These are phyloP conservation scores for Trididemnum nubilum DNA, from an alignment of 23 tunicate species.

Conservation along the genomic window DNA sequence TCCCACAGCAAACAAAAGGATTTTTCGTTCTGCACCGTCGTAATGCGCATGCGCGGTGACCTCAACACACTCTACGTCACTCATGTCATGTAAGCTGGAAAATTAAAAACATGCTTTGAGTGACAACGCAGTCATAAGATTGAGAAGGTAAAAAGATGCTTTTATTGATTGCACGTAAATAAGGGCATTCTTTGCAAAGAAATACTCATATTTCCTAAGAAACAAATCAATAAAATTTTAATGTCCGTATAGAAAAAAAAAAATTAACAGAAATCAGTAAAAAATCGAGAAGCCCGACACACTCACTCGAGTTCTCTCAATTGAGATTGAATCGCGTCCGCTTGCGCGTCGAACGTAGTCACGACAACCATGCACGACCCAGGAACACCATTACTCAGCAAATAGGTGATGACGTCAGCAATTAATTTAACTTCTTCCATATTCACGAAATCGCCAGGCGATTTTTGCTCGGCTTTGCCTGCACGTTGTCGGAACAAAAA, in stretches of 20 bases:
- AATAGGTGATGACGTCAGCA: constrained; percentile 40
- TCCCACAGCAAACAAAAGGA: constrained; percentile 29
- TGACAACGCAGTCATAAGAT: neutral
- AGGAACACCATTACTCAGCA: constrained; percentile 63
- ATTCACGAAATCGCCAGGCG: neutral
- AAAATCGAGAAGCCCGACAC: neutral
- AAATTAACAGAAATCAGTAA: too few species aligned
- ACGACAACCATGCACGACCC: constrained; percentile 60
- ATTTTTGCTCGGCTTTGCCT: constrained; percentile 9
- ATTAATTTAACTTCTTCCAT: constrained; percentile 27
- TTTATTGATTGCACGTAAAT: neutral
- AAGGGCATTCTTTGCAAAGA: too few species aligned
- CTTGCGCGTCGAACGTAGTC: constrained; percentile 47
- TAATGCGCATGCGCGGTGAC: constrained; percentile 29
- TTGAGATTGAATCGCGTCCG: constrained; percentile 6
- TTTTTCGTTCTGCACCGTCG: constrained; percentile 16
- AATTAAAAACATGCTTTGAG: neutral
- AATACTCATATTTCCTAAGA: too few species aligned
- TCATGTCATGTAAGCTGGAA: constrained; percentile 45
- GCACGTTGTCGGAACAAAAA: too few species aligned
- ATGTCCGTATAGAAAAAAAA: too few species aligned
- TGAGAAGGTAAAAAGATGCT: neutral
- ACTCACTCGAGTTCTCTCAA: constrained; percentile 45
- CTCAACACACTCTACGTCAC: constrained; percentile 45
- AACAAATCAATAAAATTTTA: too few species aligned